A percentile compares a stretch with the other conserved stretches of the same genome.
Conservation (phyloP, 2,888 invertebrate species). For the Gortyna flavago region DNA sequence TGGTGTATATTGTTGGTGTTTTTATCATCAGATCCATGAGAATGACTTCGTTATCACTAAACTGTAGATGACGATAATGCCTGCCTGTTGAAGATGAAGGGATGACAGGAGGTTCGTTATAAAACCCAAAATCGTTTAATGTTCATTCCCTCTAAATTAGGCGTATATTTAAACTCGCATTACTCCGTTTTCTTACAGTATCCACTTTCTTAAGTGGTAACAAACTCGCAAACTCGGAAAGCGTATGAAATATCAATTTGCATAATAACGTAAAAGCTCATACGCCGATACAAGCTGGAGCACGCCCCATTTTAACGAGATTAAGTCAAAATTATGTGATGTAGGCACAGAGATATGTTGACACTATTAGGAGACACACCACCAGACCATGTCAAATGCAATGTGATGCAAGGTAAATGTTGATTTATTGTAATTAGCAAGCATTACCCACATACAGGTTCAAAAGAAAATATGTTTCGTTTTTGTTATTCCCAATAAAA, state of each 20-base stretch:
- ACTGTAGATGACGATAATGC: background rate
- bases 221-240: conserved; percentile 75
- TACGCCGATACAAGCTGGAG: conserved; percentile 79
- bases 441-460: background rate
- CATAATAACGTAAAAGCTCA: conserved; percentile 84
- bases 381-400: conserved; percentile 40
- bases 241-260: conserved; percentile 85
- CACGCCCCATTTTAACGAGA: conserved; percentile 81
- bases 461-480: conserved; percentile 12
- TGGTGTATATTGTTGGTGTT: background rate
- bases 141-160: conserved; percentile 61
- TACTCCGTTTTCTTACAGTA: conserved; percentile 68
- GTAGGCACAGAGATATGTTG: conserved; percentile 76
- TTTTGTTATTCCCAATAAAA: conserved; percentile 37
- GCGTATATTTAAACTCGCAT: conserved; percentile 64
- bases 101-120: background rate
- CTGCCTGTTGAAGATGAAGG: background rate
- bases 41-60: background rate
- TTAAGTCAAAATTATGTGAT: conserved; percentile 84
- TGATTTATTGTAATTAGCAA: conserved; percentile 44
- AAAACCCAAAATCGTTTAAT: conserved; percentile 12
- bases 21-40: background rate
- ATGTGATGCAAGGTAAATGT: conserved; percentile 28
- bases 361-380: conserved; percentile 63
- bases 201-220: conserved; percentile 70